Evolutionary conservation across 2,888 invertebrate species (phyloP), one percentile per base, ranked within the genome.

Genomic region (Teleogryllus oceanicus): DNA sequence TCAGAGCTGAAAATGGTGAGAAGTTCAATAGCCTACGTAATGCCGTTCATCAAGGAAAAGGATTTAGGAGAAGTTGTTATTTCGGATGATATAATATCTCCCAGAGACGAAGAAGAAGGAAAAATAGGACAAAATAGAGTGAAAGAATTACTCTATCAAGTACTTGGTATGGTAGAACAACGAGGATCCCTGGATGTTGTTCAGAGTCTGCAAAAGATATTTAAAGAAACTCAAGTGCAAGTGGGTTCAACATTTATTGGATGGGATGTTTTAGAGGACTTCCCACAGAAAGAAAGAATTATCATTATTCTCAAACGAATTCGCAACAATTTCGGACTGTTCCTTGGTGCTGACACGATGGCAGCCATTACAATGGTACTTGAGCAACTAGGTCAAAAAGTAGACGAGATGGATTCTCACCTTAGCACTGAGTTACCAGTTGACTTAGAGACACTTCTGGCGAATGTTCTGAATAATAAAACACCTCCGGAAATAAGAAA

Each of bases 111-210:
- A 16, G 78, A 78, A 50, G 80, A 80, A 77, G 78, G 76, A 11
- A 76, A 37, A 51, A 78, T 50, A 20, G 80, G 78, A 18, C 21
- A 78, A 79, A 50, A 74, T 50, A 78, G 77, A 16, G 49, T 79
- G 21, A 78, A 78, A 24, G 80, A 80, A 78, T 74, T 80, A 11
- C 77, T 80, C 21, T 80, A 80, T 80, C 80, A 80, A 76, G 80
- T 78, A 16, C 51, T 75, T 51, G 78, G 51, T 76, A 75, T 80
- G 75, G 74, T 74, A 50, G 13, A 80, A 77, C 77, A 80, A 49
- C 77, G 77, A 50, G 80, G 80, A 20, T 74, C 80, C 16, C 78
- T 51, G 50, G 76, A 80, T 76, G 50, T 80, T 18, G 16, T 80
- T 3, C 80, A 78, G 20, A 78, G 75, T 16, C 74, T 80, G 18